Conservation (phyloP, 2,888 invertebrate species). For the Nebria brevicollis region DNA sequence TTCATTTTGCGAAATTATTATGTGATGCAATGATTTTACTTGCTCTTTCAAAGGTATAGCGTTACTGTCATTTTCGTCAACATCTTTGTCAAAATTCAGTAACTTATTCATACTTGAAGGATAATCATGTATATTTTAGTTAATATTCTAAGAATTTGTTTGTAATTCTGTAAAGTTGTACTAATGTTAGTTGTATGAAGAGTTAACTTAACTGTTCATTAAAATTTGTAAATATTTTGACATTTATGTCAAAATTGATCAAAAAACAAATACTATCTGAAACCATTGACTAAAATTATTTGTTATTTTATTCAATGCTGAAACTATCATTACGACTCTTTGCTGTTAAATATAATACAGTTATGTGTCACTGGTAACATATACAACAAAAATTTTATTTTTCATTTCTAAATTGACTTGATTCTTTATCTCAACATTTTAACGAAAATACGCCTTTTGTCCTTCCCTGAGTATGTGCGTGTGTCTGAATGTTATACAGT, state of each 20-base stretch:
- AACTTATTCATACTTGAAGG: not conserved
- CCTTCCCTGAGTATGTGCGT: too few relatives aligned
- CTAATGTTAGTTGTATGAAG: not conserved
- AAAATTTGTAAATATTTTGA: not conserved
- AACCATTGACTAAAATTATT: too few relatives aligned
- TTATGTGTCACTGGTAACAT: too few relatives aligned
- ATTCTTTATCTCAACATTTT: too few relatives aligned
- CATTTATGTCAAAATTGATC: not conserved
- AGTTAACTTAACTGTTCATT: not conserved
- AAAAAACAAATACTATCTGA: not conserved
- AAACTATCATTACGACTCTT: too few relatives aligned
- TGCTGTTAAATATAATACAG: too few relatives aligned
- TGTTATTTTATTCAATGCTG: too few relatives aligned
- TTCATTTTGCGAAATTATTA: slow-evolving; percentile 62
- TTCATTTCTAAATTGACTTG: too few relatives aligned
- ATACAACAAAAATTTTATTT: too few relatives aligned
- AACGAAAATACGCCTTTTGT: too few relatives aligned
- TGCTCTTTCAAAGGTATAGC: slow-evolving; percentile 8
- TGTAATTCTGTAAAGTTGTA: not conserved
- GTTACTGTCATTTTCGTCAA: slow-evolving; percentile 29
- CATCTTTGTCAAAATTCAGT: not conserved
- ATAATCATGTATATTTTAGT: not conserved
- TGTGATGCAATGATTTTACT: slow-evolving; percentile 58
- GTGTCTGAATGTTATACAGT: too few relatives aligned
- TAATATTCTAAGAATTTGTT: not conserved